Conservation (phyloP, 2,113 vertebrate genomes). For the Vulpes vulpes region DNA sequence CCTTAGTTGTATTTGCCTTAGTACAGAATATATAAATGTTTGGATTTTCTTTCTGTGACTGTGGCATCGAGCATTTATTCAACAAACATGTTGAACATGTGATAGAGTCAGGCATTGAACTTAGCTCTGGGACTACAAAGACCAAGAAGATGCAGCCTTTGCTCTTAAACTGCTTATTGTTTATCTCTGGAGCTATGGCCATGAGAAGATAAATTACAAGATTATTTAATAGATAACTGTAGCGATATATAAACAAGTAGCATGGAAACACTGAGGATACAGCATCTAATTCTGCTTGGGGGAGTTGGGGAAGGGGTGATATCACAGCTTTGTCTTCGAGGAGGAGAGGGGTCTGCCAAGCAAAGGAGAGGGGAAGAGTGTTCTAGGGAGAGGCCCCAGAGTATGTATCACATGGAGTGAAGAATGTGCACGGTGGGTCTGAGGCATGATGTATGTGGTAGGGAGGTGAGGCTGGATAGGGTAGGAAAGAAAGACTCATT, state of each 20-base stretch:
- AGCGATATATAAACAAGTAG: background rate
- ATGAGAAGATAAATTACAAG: background rate
- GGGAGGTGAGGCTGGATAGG: background rate
- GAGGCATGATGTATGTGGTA: rapidly evolving
- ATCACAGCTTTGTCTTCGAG: background rate
- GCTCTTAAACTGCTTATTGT: background rate
- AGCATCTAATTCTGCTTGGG: background rate
- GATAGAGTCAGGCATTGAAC: background rate
- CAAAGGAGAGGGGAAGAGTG: background rate
- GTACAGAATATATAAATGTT: background rate
- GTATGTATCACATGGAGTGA: rapidly evolving
- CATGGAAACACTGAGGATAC: background rate
- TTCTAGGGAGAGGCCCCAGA: background rate
- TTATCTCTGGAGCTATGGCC: background rate
- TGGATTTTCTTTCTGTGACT: background rate
- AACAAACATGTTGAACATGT: background rate
- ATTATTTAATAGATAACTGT: background rate
- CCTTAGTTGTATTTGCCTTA: background rate
- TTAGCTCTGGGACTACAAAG: background rate
- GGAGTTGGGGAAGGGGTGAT: background rate
- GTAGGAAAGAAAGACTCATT: background rate
- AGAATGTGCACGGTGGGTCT: background rate
- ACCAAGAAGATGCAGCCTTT: background rate
- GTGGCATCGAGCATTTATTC: background rate
- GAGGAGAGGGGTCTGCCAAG: background rate